These are phyloP conservation scores for Reticulitermes lucifugus DNA, from an alignment of 2,888 invertebrate genomes.

Conservation along the genomic window DNA sequence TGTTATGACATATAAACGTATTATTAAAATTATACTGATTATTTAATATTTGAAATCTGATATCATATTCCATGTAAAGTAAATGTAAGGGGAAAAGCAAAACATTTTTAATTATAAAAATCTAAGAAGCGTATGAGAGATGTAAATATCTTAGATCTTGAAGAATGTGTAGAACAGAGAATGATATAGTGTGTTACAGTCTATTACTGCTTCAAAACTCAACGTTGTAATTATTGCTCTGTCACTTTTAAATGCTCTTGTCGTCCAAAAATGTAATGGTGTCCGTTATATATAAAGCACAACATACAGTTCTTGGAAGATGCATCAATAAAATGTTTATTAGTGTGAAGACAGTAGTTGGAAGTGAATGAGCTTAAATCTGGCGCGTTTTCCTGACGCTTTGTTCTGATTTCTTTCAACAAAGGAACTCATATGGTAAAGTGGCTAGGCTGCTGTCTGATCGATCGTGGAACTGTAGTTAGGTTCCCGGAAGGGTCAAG, in stretches of 20 bases:
- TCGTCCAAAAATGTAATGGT: background rate
- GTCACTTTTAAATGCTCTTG: background rate
- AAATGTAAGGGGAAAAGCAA: background rate
- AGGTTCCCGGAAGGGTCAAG: too few relatives aligned
- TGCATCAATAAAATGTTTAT: constrained; percentile 45
- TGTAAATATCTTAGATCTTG: background rate
- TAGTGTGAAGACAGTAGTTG: background rate
- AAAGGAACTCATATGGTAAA: too few relatives aligned
- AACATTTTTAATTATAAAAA: background rate
- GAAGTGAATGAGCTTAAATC: background rate
- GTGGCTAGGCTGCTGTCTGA: too few relatives aligned
- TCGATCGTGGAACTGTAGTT: too few relatives aligned
- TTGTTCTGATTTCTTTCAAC: too few relatives aligned
- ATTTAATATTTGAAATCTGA: background rate
- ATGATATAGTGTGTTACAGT: background rate
- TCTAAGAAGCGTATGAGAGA: background rate
- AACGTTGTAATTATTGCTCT: background rate
- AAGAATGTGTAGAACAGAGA: too few relatives aligned
- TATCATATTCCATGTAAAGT: background rate
- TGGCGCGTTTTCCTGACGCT: background rate
- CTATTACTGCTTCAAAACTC: background rate
- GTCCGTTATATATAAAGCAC: background rate
- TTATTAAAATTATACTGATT: background rate
- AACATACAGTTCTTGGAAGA: constrained; percentile 24
- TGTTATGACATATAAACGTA: background rate